Percentiles rank a stretch among this genome's conserved stretches.
Conservation (phyloP, 2,888 invertebrate species). For the Acleris literana region DNA sequence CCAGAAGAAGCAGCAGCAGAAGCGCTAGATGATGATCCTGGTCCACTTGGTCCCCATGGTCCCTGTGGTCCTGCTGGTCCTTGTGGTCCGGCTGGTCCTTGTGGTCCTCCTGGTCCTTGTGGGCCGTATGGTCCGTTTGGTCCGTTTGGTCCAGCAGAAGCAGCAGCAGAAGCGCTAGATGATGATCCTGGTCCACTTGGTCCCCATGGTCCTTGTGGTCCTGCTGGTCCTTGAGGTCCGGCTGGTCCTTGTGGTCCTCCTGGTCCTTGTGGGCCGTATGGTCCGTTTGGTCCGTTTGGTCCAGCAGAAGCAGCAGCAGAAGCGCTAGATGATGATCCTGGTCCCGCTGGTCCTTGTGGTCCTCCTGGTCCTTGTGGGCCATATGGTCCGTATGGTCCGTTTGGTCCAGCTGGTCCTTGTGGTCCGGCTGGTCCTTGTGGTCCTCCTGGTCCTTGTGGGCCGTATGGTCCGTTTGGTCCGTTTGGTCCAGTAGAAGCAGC, state of each 20-base stretch:
- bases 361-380: slow-evolving; percentile 15
- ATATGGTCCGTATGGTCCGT: not conserved
- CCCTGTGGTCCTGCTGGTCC: too few species aligned
- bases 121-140: not conserved
- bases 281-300: slow-evolving; percentile 19
- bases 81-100: slow-evolving; percentile 6
- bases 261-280: slow-evolving; percentile 1
- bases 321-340: slow-evolving; percentile 32
- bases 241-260: too few species aligned
- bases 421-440: slow-evolving; percentile 12
- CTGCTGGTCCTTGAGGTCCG: too few species aligned
- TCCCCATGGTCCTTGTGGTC: slow-evolving; percentile 6
- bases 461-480: slow-evolving; percentile 33
- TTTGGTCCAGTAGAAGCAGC: slow-evolving; percentile 4
- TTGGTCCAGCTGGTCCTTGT: slow-evolving; percentile 19
- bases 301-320: slow-evolving; percentile 35
- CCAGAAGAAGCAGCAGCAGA: too few species aligned
- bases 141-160: not conserved
- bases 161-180: too few species aligned
- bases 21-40: too few species aligned
- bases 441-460: slow-evolving; percentile 17
- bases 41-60: not conserved
- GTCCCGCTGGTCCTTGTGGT: too few species aligned
- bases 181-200: slow-evolving; percentile 13
- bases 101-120: not conserved